Base-by-base conservation (phyloP, 2,797 vertebrate species). In the Ciconia nigra region DNA sequence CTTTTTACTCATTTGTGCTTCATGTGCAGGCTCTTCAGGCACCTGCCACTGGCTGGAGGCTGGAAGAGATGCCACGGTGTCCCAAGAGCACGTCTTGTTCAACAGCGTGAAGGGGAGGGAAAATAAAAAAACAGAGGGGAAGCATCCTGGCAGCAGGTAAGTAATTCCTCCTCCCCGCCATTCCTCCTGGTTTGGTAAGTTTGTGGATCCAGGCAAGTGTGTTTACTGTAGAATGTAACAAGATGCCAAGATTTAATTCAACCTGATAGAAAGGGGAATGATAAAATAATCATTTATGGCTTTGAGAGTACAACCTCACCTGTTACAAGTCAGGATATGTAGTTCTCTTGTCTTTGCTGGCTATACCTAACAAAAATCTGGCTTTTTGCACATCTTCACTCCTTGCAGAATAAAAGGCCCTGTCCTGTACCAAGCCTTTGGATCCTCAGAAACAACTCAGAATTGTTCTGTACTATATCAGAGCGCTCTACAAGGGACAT, bases 151-250 rank as follows among this genome's bases (percentile, higher is more conserved):
- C 15, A 71, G 39, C 13, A 61, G 33, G 29, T 62, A 37, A 67
- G 4, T 42, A 11, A 52, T 6, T 57, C 8, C 21, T 70, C 5
- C 25, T 79, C 26, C 16, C 14, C 2, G 2, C 9, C 62, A 0
- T 51, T 81, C 14, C 26, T 83, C 8, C 33, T 44, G 57, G 17
- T 78, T 73, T 86, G 11, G 13, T 62, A 55, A 77, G 11, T 61
- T 67, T 72, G 44, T 46, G 35, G n/a, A 85, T 65, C 9, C 26
- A 67, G 47, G 26, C 16, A 63, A 58, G 9, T n/a, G 11, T 59
- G 33, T 63, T 84, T 87, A 80, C 41, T 47, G 29, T 67, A 47
- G 12, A 85, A 77, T 11, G 14, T 70, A 70, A 26, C 39, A 37
- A 72, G 29, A 39, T 55, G 29, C 7, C 35, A 67, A 57, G 24